phyloP scores from a whole-genome alignment of 2,797 vertebrate species.

The Sphaeramia orbicularis region DNA sequence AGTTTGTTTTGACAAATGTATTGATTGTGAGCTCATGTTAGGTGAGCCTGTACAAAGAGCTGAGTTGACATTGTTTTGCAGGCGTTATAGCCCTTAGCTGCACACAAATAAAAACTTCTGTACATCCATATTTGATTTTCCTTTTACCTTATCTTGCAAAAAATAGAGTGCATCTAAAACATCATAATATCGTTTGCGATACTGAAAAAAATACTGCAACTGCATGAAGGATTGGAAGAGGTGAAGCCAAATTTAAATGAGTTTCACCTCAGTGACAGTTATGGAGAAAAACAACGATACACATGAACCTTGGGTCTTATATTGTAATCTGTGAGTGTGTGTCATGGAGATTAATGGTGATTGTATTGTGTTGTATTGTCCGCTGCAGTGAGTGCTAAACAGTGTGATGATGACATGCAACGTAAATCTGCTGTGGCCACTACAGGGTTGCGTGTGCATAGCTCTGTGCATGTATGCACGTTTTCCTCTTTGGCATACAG shows the following conservation, averaged over 20 bases:
- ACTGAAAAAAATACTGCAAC: conserved; percentile 10
- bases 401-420: conserved; percentile 68
- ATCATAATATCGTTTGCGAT: background rate
- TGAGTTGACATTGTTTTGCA: conserved; percentile 2
- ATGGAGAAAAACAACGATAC: conserved; percentile 63
- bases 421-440: conserved; percentile 61
- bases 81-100: background rate
- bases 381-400: conserved; percentile 60
- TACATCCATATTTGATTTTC: too few species aligned
- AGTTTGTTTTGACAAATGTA: conserved; percentile 18
- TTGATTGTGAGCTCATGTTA: background rate
- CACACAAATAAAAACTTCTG: background rate
- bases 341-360: conserved; percentile 64
- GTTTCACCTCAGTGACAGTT: conserved; percentile 66
- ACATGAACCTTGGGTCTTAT: conserved; percentile 54
- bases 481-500: conserved; percentile 75
- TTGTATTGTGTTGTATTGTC: conserved; percentile 64
- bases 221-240: conserved; percentile 36
- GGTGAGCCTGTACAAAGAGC: background rate
- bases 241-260: conserved; percentile 38
- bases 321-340: conserved; percentile 57
- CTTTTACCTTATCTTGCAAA: background rate
- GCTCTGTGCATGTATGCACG: conserved; percentile 28
- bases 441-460: conserved; percentile 8
- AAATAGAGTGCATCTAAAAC: background rate